Conservation (phyloP, 2,888 invertebrate species). For the Lasioglossum pauxillum region DNA sequence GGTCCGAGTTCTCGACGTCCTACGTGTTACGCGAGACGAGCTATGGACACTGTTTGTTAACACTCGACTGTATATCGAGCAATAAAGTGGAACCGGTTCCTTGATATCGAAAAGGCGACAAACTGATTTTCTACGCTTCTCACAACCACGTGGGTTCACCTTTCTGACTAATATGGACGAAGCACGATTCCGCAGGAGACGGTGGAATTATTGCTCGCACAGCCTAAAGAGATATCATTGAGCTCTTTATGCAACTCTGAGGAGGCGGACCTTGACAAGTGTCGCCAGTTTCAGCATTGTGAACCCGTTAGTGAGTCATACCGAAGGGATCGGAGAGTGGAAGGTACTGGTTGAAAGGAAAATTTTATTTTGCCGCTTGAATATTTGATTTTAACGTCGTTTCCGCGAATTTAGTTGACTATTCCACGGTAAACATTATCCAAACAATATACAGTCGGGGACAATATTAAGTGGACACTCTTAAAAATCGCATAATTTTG, state of each 20-base stretch:
- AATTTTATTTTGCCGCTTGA: not conserved
- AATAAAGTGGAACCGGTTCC: constrained; percentile 46
- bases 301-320: constrained; percentile 28
- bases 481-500: no score
- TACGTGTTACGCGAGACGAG: not conserved
- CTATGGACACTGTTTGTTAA: constrained; percentile 28
- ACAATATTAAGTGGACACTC: no score
- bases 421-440: not conserved
- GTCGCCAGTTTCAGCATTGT: constrained; percentile 3
- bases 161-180: constrained; percentile 24
- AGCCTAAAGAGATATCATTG: not conserved
- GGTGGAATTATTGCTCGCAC: constrained; percentile 2
- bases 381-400: not conserved
- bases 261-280: constrained; percentile 22
- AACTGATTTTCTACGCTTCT: constrained; percentile 11
- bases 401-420: not conserved
- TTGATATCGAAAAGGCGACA: constrained; percentile 33
- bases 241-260: constrained; percentile 2
- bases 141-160: not conserved
- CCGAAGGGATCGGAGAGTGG: not conserved
- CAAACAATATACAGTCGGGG: not conserved
- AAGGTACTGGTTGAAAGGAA: constrained; percentile 21
- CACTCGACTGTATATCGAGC: constrained; percentile 31
- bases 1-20: constrained; percentile 11
- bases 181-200: not conserved